Percentiles rank a stretch among this genome's conserved stretches.
Evolutionary conservation across 2,113 vertebrate genomes (phyloP).

Genomic region (Archocentrus centrarchus): DNA sequence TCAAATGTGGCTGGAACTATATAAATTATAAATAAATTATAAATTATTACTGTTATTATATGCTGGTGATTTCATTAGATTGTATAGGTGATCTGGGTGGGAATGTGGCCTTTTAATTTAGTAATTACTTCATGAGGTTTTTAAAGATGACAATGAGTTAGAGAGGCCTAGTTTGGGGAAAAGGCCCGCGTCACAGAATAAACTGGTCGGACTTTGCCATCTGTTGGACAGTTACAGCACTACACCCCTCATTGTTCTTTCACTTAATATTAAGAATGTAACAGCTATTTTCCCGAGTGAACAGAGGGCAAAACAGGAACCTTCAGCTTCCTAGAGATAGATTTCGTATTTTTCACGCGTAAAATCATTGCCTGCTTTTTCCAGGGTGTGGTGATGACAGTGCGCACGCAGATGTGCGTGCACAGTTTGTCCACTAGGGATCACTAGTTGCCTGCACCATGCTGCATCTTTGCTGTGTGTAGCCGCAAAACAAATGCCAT

Average conservation of each 20-base stretch:
- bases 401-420: neutral
- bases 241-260: slow-evolving; percentile 12
- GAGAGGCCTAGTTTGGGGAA: slow-evolving; percentile 54
- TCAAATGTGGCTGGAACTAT: neutral
- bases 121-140: neutral
- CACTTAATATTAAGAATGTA: neutral
- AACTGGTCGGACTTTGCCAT: slow-evolving; percentile 61
- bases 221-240: slow-evolving; percentile 57
- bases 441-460: slow-evolving; percentile 49
- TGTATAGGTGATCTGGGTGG: neutral
- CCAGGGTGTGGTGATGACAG: slow-evolving; percentile 25
- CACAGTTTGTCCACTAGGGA: slow-evolving; percentile 66
- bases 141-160: slow-evolving; percentile 27
- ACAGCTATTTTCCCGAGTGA: neutral
- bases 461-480: slow-evolving; percentile 1
- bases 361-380: neutral
- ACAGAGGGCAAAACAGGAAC: neutral
- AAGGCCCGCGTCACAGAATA: slow-evolving; percentile 19
- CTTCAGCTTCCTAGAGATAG: neutral
- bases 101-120: neutral
- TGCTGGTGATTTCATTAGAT: neutral
- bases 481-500: slow-evolving; percentile 20
- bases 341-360: neutral
- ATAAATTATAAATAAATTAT: neutral
- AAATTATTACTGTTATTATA: neutral